Evolutionary conservation across 1,140 invertebrate species (phyloP).

Genomic region (Carposina sasakii): DNA sequence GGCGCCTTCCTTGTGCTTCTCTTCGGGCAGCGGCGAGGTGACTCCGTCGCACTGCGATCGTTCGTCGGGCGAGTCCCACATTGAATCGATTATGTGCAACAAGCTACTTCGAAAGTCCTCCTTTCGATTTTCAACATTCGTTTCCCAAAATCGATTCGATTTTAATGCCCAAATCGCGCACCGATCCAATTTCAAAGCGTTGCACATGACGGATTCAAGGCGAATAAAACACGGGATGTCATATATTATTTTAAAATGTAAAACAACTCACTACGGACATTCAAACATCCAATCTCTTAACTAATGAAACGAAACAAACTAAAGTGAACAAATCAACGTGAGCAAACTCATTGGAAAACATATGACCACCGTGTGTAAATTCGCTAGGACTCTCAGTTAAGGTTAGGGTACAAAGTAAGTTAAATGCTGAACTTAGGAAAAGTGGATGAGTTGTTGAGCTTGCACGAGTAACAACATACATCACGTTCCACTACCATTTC

Average conservation of each 20-base stretch:
- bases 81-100: conserved; percentile 75
- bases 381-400: conserved; percentile 64
- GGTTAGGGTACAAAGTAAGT: too few relatives aligned
- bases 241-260: conserved; percentile 70
- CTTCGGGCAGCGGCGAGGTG: conserved; percentile 51
- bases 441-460: too few relatives aligned
- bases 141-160: conserved; percentile 27
- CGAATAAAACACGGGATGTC: conserved; percentile 73
- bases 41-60: conserved; percentile 69
- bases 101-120: conserved; percentile 73
- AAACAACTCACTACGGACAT: conserved; percentile 66
- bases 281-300: conserved; percentile 65
- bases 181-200: too few relatives aligned
- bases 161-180: conserved; percentile 40
- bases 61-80: conserved; percentile 74
- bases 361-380: conserved; percentile 71
- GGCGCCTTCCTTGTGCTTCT: conserved; percentile 63
- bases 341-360: conserved; percentile 62
- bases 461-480: too few relatives aligned
- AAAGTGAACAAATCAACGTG: conserved; percentile 64
- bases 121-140: conserved; percentile 51
- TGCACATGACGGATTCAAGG: conserved; percentile 72
- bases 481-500: too few relatives aligned
- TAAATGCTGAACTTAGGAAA: too few relatives aligned
- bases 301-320: conserved; percentile 56